These are phyloP conservation scores for Asteroscopus sphinx DNA, from an alignment of 2,888 invertebrate species.

Conservation along the genomic window DNA sequence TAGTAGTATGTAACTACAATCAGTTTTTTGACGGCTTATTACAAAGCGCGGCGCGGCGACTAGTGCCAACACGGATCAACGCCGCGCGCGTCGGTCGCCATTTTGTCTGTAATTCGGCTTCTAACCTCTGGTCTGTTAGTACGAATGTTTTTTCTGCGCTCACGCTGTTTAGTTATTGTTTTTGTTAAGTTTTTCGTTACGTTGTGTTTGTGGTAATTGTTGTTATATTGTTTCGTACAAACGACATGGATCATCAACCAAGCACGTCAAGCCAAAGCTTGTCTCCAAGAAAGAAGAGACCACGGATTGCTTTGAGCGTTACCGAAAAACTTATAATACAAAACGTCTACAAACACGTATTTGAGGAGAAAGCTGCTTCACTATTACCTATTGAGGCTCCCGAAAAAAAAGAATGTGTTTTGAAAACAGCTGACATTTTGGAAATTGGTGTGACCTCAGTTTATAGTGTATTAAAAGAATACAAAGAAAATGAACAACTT, in stretches of 20 bases:
- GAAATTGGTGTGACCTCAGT: constrained; percentile 50
- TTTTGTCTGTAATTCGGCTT: too few relatives aligned
- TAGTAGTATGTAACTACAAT: constrained; percentile 38
- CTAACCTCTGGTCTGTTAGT: constrained; percentile 51
- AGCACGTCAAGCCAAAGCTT: constrained; percentile 46
- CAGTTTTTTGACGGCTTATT: constrained; percentile 34
- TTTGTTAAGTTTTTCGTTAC: constrained; percentile 47
- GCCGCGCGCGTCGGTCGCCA: too few relatives aligned
- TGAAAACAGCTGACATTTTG: constrained; percentile 47
- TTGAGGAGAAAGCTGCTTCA: constrained; percentile 49
- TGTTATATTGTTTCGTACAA: constrained; percentile 30
- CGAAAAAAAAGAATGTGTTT: constrained; percentile 38
- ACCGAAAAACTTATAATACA: constrained; percentile 48
- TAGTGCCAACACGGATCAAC: too few relatives aligned
- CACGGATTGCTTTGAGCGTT: constrained; percentile 30
- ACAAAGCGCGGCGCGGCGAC: too few relatives aligned
- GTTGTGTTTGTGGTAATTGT: constrained; percentile 38
- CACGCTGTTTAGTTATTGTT: constrained; percentile 46
- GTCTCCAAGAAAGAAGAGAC: constrained; percentile 50
- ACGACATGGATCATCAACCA: constrained; percentile 47
- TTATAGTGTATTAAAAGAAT: constrained; percentile 46
- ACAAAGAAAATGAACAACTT: constrained; percentile 52
- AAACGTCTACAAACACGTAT: constrained; percentile 54
- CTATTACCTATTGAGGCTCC: constrained; percentile 37
- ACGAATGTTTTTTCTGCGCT: constrained; percentile 46